Conservation (phyloP, 2,888 invertebrate genomes). For the Coelinius sp. region DNA sequence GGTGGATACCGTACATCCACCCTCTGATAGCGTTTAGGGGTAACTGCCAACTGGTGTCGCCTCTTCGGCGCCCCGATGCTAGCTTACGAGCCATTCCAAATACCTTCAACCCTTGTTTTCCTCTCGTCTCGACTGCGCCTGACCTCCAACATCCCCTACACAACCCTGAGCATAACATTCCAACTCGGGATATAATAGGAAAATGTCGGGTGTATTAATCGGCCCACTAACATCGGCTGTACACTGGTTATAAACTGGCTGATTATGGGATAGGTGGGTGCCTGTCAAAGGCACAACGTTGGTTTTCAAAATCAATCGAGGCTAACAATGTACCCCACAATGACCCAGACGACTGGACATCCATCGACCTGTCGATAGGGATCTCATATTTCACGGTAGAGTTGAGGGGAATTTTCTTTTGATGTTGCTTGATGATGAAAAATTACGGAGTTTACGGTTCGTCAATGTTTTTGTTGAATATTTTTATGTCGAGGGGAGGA, state of each 20-base stretch:
- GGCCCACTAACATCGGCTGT: background rate
- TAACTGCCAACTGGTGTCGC: slow-evolving; percentile 57
- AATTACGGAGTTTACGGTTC: background rate
- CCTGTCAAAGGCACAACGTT: slow-evolving; percentile 8
- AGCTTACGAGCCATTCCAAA: slow-evolving; percentile 54
- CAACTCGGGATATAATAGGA: too few relatives aligned
- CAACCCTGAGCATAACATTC: too few relatives aligned
- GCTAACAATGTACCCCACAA: background rate
- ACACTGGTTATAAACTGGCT: background rate
- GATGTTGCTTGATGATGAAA: background rate
- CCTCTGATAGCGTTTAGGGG: slow-evolving; percentile 60
- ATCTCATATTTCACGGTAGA: background rate
- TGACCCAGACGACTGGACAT: slow-evolving; percentile 14
- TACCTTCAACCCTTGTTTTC: slow-evolving; percentile 45
- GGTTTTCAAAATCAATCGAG: slow-evolving; percentile 27
- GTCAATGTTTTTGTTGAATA: too few relatives aligned
- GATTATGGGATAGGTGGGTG: too few relatives aligned
- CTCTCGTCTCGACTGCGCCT: slow-evolving; percentile 18
- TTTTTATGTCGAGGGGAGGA: too few relatives aligned
- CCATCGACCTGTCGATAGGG: background rate
- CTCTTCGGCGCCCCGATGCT: slow-evolving; percentile 55
- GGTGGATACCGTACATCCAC: slow-evolving; percentile 52
- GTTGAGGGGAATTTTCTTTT: background rate
- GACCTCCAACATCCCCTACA: background rate
- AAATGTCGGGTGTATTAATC: background rate